These are phyloP conservation scores for Poeciliopsis turneri DNA, from an alignment of 2,797 vertebrate genomes.

Conservation along the genomic window DNA sequence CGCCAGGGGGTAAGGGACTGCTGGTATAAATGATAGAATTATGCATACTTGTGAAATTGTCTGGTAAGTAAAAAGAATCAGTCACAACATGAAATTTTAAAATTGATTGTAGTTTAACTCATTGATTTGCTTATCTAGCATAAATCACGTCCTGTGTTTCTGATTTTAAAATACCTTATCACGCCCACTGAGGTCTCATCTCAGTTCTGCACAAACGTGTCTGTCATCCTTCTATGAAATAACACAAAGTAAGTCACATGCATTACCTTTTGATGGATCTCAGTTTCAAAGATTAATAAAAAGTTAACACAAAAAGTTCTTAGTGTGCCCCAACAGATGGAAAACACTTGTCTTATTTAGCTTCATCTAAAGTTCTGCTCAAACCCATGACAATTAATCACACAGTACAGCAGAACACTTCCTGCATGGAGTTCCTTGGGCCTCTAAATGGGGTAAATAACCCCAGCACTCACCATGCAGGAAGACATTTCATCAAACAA, in stretches of 20 bases:
- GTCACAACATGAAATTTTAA: not conserved
- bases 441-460: conserved; percentile 80
- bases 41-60: not conserved
- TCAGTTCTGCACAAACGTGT: not conserved
- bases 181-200: not conserved
- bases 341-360: conserved; percentile 27
- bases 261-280: conserved; percentile 20
- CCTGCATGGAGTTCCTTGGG: conserved; percentile 52
- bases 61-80: not conserved
- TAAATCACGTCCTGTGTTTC: not conserved
- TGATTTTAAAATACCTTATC: not conserved
- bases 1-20: too few species aligned
- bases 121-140: not conserved
- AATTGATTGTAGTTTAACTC: not conserved
- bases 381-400: conserved; percentile 78
- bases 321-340: not conserved
- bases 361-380: conserved; percentile 55
- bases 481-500: conserved; percentile 81
- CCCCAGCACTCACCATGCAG: conserved; percentile 70
- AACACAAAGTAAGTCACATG: conserved; percentile 19
- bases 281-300: conserved; percentile 22
- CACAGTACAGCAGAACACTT: conserved; percentile 58
- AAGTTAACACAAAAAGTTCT: conserved; percentile 15
- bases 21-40: not conserved
- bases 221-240: conserved; percentile 4